These are phyloP conservation scores for Octonoba sinensis DNA, from an alignment of 2,888 invertebrate species.

Conservation along the genomic window DNA sequence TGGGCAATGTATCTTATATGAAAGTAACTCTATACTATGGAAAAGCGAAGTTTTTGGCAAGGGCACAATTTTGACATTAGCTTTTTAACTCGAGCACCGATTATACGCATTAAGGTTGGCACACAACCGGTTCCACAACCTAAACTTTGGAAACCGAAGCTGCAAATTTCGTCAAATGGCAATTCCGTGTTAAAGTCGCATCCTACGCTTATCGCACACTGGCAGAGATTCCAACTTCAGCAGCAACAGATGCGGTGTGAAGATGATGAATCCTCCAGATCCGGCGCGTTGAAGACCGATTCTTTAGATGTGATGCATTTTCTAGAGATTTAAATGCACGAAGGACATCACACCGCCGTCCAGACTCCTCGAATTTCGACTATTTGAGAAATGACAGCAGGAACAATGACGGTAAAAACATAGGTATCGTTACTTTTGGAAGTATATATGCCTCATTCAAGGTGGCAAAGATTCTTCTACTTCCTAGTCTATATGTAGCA, in stretches of 20 bases:
- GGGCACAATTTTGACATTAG: conserved; percentile 6
- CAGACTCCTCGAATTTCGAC: neutral
- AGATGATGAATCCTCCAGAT: conserved; percentile 30
- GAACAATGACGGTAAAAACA: neutral
- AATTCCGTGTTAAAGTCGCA: neutral
- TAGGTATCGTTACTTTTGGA: too few relatives aligned
- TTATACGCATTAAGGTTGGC: neutral
- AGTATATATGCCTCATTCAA: too few relatives aligned
- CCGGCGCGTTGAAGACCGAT: neutral
- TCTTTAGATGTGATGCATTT: conserved; percentile 11
- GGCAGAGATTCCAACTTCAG: conserved; percentile 30
- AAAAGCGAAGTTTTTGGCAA: neutral
- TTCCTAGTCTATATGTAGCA: too few relatives aligned
- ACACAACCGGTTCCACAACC: conserved; percentile 18
- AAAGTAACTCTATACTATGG: too few relatives aligned
- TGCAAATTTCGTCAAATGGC: too few relatives aligned
- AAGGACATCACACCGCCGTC: neutral
- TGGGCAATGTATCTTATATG: too few relatives aligned
- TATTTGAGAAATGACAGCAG: neutral
- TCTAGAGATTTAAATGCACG: neutral
- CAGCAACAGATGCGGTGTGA: conserved; percentile 37
- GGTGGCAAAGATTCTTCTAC: too few relatives aligned
- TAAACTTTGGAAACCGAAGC: too few relatives aligned
- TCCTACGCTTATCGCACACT: conserved; percentile 22
- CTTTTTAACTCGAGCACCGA: neutral